Evolutionary conservation across 2,888 invertebrate genomes (phyloP).

Genomic region (Dicranocentrus wangi): DNA sequence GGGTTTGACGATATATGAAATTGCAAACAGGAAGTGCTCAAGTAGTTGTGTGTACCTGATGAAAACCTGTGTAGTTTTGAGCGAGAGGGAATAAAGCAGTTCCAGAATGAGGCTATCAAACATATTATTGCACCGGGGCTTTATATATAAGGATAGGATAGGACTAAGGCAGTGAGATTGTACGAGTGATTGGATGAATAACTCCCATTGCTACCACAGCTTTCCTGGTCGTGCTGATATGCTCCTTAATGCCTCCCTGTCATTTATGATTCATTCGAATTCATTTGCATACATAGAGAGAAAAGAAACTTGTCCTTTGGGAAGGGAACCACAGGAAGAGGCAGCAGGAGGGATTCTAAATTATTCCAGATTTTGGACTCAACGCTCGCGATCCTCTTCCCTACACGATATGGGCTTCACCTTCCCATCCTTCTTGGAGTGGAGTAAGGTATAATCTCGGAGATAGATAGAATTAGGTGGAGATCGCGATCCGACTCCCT

Average conservation of each 20-base stretch:
- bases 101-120: too few species aligned
- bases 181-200: conserved; percentile 52
- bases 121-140: too few species aligned
- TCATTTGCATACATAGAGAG: conserved; percentile 63
- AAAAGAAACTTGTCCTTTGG: conserved; percentile 46
- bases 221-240: conserved; percentile 35
- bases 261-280: conserved; percentile 69
- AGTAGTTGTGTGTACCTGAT: not conserved
- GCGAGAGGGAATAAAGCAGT: too few species aligned
- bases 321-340: conserved; percentile 53
- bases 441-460: not conserved
- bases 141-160: too few species aligned
- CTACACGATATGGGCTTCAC: not conserved
- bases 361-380: conserved; percentile 58
- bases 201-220: conserved; percentile 19
- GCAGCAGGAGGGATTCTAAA: conserved; percentile 60
- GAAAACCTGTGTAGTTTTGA: not conserved
- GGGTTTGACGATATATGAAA: too few species aligned
- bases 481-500: not conserved
- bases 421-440: not conserved
- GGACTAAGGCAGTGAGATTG: conserved; percentile 31
- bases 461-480: not conserved
- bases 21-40: too few species aligned
- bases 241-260: conserved; percentile 56
- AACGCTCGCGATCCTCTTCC: conserved; percentile 28